Evolutionary conservation across 2,113 vertebrate genomes (phyloP).

Genomic region (Gallinago undulata): DNA sequence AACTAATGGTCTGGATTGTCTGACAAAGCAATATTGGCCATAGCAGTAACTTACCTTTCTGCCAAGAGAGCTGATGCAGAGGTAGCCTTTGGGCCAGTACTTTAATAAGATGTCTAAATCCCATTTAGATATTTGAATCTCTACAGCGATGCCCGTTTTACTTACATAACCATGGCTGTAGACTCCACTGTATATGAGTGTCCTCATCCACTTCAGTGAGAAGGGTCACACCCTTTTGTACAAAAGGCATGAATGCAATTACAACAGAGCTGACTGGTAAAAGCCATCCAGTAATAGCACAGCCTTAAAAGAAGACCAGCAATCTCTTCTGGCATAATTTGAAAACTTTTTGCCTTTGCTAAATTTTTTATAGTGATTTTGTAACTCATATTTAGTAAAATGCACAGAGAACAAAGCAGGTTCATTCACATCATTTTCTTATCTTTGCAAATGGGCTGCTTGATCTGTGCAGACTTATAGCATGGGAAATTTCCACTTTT

Average conservation of each 20-base stretch:
- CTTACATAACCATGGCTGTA: background rate
- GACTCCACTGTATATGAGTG: background rate
- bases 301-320: background rate
- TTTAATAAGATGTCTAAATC: background rate
- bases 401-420: background rate
- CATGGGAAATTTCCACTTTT: background rate
- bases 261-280: background rate
- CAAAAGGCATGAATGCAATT: slow-evolving; percentile 1
- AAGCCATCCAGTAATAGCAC: background rate
- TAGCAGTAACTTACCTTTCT: background rate
- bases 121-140: background rate
- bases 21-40: background rate
- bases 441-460: background rate
- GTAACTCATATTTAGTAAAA: background rate
- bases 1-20: background rate
- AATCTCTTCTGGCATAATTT: background rate
- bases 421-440: background rate
- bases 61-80: background rate
- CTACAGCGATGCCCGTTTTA: background rate
- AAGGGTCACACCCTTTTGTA: slow-evolving; percentile 10
- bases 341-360: slow-evolving; percentile 12
- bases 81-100: background rate
- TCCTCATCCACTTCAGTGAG: background rate
- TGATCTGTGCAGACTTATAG: background rate
- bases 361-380: background rate